Evolutionary conservation across 2,797 vertebrate species (phyloP).

Genomic region (Tenualosa ilisha): DNA sequence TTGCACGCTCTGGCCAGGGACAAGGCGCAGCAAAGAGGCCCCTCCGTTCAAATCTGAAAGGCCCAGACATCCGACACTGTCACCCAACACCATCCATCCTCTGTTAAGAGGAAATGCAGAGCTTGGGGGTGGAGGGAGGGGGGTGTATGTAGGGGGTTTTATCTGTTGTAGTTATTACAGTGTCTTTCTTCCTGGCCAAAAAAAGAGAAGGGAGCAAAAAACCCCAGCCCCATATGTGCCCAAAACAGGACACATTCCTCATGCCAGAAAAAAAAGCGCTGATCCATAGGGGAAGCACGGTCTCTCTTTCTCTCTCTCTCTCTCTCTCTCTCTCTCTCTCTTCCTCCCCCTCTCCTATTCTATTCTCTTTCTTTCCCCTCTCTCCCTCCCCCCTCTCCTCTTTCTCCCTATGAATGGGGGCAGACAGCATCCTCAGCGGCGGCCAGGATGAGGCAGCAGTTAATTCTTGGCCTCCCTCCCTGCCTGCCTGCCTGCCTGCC

Average conservation of each 20-base stretch:
- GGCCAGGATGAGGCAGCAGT: conserved; percentile 79
- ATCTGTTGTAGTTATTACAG: conserved; percentile 43
- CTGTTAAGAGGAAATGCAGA: conserved; percentile 49
- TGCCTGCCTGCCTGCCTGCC: conserved; percentile 67
- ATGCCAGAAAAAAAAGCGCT: conserved; percentile 31
- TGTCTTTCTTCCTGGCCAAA: conserved; percentile 50
- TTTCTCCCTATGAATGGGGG: conserved; percentile 68
- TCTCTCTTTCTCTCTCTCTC: conserved; percentile 32
- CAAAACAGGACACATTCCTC: conserved; percentile 43
- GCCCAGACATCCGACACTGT: conserved; percentile 54
- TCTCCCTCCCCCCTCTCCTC: conserved; percentile 53
- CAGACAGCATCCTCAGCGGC: conserved; percentile 73
- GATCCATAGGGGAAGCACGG: conserved; percentile 36
- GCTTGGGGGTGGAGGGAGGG: neutral
- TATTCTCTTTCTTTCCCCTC: conserved; percentile 31
- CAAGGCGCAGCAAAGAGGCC: conserved; percentile 38
- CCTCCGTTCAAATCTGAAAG: conserved; percentile 47
- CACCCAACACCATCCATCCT: conserved; percentile 46
- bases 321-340: neutral
- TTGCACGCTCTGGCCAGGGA: conserved; percentile 40
- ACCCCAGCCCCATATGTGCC: conserved; percentile 27
- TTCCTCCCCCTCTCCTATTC: neutral
- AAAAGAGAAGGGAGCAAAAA: neutral
- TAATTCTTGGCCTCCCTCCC: conserved; percentile 79
- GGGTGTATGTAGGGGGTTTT: conserved; percentile 34